Evolutionary conservation across 2,113 vertebrate genomes (phyloP).

Genomic region (Apaloderma vittatum): DNA sequence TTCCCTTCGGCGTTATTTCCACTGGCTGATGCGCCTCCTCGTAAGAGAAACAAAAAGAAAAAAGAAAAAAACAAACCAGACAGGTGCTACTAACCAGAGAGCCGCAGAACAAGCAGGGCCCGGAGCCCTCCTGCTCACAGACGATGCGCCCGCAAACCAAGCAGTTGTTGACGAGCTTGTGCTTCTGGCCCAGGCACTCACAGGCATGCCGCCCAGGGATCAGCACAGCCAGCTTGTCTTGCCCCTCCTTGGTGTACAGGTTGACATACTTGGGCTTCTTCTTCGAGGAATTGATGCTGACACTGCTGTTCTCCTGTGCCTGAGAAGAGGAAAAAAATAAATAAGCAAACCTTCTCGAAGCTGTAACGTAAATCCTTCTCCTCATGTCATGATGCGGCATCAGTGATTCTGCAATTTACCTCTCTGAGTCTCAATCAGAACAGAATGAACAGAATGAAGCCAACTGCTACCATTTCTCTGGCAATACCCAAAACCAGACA

Average conservation of each 20-base stretch:
- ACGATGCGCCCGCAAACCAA: constrained; percentile 92
- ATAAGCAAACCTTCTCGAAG: neutral
- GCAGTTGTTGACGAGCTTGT: constrained; percentile 97
- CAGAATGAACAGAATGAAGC: neutral
- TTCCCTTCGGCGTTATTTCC: neutral
- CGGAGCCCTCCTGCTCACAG: constrained; percentile 95
- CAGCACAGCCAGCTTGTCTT: constrained; percentile 89
- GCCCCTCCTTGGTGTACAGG: constrained; percentile 92
- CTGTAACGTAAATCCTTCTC: neutral
- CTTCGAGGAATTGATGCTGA: constrained; percentile 73
- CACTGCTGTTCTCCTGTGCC: constrained; percentile 84
- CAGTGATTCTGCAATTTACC: neutral
- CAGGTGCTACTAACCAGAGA: constrained; percentile 81
- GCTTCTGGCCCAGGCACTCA: constrained; percentile 95
- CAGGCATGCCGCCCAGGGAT: constrained; percentile 91
- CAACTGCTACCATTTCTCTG: neutral
- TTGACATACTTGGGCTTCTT: constrained; percentile 94
- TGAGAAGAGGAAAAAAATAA: constrained; percentile 52
- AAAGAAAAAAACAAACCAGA: too few species aligned
- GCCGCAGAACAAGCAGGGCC: constrained; percentile 94
- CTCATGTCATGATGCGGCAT: neutral
- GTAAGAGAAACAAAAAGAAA: neutral
- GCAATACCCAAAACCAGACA: neutral
- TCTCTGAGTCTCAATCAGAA: neutral
- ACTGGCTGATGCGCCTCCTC: rapidly evolving